A percentile compares a stretch with the other conserved stretches of the same genome.
phyloP scores from a whole-genome alignment of 2,797 vertebrate genomes.

The Eulemur coronatus region DNA sequence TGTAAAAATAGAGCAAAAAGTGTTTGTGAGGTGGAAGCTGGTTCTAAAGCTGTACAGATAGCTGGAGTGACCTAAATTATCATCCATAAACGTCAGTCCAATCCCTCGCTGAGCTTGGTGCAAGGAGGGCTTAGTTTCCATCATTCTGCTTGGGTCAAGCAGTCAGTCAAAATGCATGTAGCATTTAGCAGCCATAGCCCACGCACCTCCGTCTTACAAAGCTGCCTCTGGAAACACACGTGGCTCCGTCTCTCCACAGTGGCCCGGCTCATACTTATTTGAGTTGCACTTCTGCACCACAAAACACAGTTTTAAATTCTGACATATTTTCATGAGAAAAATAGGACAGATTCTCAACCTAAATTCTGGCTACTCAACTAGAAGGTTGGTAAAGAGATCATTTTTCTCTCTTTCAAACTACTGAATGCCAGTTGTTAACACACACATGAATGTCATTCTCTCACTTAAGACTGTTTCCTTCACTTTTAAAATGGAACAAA shows the following conservation, averaged over 20 bases:
- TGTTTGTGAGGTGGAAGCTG: not conserved
- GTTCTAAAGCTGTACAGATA: not conserved
- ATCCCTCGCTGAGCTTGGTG: fast-evolving
- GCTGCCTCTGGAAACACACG: not conserved
- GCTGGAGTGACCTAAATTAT: not conserved
- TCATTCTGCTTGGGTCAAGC: too few species aligned
- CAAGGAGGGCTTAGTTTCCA: fast-evolving
- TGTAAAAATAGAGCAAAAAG: not conserved
- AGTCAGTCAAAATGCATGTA: not conserved
- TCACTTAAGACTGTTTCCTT: not conserved
- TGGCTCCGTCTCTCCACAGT: not conserved
- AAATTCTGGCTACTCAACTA: not conserved
- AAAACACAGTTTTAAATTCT: not conserved
- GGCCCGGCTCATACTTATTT: not conserved
- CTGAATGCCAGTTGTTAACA: too few species aligned
- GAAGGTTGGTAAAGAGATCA: not conserved
- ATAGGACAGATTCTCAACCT: not conserved
- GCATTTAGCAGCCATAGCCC: not conserved
- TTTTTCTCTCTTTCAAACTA: not conserved
- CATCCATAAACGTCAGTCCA: not conserved
- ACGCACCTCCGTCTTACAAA: too few species aligned
- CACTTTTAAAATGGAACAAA: not conserved
- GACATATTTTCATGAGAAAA: not conserved
- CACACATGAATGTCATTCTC: not conserved
- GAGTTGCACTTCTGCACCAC: not conserved